Percentiles rank a stretch among this genome's conserved stretches.
Conservation (phyloP, 2,888 invertebrate species). For the Elaeidobius kamerunicus region DNA sequence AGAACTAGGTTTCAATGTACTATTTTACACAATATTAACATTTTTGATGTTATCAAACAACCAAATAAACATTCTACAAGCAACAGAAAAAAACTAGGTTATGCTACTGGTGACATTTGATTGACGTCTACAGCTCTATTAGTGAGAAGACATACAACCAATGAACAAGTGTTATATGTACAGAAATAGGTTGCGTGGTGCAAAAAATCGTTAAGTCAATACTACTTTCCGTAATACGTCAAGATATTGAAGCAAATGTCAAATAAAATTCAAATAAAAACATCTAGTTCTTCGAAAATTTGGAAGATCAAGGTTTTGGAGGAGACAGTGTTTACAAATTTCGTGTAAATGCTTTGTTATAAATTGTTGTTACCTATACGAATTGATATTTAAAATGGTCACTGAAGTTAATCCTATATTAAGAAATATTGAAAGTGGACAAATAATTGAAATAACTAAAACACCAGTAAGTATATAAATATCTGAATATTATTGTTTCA, state of each 20-base stretch:
- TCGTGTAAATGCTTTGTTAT: neutral
- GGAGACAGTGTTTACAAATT: neutral
- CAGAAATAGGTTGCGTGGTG: too few species aligned
- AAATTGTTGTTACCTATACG: too few species aligned
- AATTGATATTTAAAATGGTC: too few species aligned
- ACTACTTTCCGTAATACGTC: too few species aligned
- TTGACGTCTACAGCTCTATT: neutral
- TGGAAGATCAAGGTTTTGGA: neutral
- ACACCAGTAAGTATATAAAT: constrained; percentile 25
- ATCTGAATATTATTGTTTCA: too few species aligned
- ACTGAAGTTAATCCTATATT: constrained; percentile 18
- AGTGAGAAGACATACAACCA: too few species aligned
- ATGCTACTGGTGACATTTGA: neutral
- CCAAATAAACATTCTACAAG: neutral
- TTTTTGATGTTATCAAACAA: neutral
- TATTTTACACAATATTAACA: neutral
- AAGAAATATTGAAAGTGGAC: constrained; percentile 16
- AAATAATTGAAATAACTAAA: constrained; percentile 14
- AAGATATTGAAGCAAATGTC: neutral
- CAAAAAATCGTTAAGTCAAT: too few species aligned
- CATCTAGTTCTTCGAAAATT: neutral
- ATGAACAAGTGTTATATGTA: too few species aligned
- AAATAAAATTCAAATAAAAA: neutral
- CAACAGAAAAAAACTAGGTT: neutral
- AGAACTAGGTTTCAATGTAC: neutral